Conservation (phyloP, 2,113 vertebrate genomes). For the Murina feae region DNA sequence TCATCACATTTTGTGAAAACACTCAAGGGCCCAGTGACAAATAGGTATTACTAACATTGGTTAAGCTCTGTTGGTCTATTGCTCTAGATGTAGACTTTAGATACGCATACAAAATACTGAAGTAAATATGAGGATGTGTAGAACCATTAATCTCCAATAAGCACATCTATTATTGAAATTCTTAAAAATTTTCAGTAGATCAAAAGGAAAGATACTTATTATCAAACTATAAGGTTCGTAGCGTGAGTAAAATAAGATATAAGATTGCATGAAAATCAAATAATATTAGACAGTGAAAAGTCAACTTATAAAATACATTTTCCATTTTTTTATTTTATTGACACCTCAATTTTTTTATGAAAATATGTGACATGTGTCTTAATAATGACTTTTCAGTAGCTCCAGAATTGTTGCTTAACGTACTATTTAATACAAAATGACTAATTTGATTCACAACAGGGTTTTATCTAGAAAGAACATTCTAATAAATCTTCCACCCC, state of each 20-base stretch:
- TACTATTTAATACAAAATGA: conserved; percentile 78
- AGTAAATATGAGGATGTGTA: background rate
- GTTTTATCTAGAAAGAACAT: conserved; percentile 82
- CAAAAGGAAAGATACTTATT: background rate
- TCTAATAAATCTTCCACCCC: conserved; percentile 83
- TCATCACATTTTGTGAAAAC: conserved; percentile 54
- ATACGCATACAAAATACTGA: background rate
- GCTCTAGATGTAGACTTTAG: background rate
- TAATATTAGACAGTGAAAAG: background rate
- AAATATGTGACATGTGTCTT: conserved; percentile 39
- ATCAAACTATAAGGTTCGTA: background rate
- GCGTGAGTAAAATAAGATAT: background rate
- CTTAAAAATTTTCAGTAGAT: background rate
- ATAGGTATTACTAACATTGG: background rate
- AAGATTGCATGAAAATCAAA: background rate
- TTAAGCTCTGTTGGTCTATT: background rate
- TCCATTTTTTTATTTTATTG: background rate
- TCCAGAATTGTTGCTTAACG: conserved; percentile 67
- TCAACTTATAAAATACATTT: background rate
- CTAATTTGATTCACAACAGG: conserved; percentile 84
- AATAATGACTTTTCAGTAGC: conserved; percentile 44
- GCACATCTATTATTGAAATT: background rate
- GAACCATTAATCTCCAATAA: background rate
- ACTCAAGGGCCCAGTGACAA: conserved; percentile 21
- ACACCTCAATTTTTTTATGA: conserved; percentile 44